A percentile compares a stretch with the other conserved stretches of the same genome.
phyloP scores from a whole-genome alignment of 1,140 invertebrate genomes.

The Popillia japonica region DNA sequence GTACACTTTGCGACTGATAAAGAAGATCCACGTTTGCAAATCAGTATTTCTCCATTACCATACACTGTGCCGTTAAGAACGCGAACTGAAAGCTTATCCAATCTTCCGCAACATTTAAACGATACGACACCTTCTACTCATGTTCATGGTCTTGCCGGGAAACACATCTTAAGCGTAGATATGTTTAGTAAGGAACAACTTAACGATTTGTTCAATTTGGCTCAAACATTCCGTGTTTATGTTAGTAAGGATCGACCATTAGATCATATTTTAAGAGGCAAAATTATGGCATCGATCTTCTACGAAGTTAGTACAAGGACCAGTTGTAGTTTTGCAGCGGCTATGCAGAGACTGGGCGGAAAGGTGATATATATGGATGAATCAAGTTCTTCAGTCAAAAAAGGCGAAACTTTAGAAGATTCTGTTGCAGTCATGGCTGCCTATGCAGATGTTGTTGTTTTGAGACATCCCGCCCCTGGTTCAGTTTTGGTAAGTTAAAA shows the following conservation, averaged over 20 bases:
- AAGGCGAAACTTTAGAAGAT: conserved; percentile 96
- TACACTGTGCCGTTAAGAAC: conserved; percentile 62
- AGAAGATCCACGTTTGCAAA: conserved; percentile 49
- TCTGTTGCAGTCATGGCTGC: conserved; percentile 85
- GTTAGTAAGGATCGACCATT: conserved; percentile 84
- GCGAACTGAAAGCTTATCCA: conserved; percentile 63
- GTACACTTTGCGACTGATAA: conserved; percentile 68
- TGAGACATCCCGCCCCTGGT: conserved; percentile 93
- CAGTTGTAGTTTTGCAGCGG: conserved; percentile 93
- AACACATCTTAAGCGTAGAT: conserved; percentile 85
- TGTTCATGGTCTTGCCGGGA: conserved; percentile 72
- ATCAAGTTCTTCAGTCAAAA: conserved; percentile 90
- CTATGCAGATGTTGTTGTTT: conserved; percentile 91
- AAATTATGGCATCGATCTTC: conserved; percentile 95
- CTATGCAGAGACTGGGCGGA: conserved; percentile 95
- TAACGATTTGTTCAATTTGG: conserved; percentile 94
- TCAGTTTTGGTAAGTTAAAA: conserved; percentile 83
- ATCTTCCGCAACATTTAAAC: conserved; percentile 22
- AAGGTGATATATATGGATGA: conserved; percentile 89
- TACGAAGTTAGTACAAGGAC: conserved; percentile 98
- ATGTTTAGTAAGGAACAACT: conserved; percentile 90
- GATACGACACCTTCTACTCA: conserved; percentile 46
- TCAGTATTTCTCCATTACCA: conserved; percentile 59
- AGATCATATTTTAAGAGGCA: conserved; percentile 91
- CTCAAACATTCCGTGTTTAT: conserved; percentile 83